Percentiles rank a stretch among this genome's conserved stretches.
These are phyloP conservation scores for Miltochrista miniata DNA, from an alignment of 2,888 invertebrate genomes.

Conservation along the genomic window DNA sequence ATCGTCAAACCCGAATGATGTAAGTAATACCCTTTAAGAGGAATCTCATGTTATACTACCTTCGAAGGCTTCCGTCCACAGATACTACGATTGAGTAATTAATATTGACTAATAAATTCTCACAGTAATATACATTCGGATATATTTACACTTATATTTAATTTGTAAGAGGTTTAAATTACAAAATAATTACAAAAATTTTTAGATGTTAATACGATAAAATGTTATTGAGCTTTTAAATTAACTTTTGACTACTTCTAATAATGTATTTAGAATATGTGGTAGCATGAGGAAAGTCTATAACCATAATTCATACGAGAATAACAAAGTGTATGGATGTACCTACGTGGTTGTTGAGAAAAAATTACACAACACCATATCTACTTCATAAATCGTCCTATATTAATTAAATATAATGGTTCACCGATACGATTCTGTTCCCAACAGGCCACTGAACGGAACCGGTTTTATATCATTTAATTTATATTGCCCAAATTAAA, in stretches of 20 bases:
- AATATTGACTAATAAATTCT: conserved; percentile 28
- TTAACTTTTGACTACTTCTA: conserved; percentile 32
- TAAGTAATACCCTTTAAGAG: conserved; percentile 6
- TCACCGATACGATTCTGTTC: conserved; percentile 62
- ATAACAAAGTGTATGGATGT: conserved; percentile 51
- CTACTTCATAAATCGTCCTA: conserved; percentile 66
- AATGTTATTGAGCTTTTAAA: conserved; percentile 22
- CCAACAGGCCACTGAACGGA: conserved; percentile 58
- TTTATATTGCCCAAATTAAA: conserved; percentile 73
- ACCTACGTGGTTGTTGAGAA: conserved; percentile 56
- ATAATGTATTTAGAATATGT: conserved; percentile 28
- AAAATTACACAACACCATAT: conserved; percentile 62
- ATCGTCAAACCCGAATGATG: conserved; percentile 13
- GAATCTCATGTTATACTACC: conserved; percentile 13
- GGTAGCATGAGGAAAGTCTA: conserved; percentile 44
- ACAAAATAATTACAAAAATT: conserved; percentile 34
- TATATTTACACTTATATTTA: conserved; percentile 34
- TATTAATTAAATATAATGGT: conserved; percentile 75
- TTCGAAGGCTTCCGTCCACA: conserved; percentile 9
- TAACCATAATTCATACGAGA: conserved; percentile 61
- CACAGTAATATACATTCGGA: conserved; percentile 18
- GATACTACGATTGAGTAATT: conserved; percentile 22
- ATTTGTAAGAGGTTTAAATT: conserved; percentile 29
- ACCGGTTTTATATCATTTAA: conserved; percentile 67
- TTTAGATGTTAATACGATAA: conserved; percentile 31